Base-by-base conservation (phyloP, 2,797 vertebrate genomes). In the Percopsis omiscomaycus region DNA sequence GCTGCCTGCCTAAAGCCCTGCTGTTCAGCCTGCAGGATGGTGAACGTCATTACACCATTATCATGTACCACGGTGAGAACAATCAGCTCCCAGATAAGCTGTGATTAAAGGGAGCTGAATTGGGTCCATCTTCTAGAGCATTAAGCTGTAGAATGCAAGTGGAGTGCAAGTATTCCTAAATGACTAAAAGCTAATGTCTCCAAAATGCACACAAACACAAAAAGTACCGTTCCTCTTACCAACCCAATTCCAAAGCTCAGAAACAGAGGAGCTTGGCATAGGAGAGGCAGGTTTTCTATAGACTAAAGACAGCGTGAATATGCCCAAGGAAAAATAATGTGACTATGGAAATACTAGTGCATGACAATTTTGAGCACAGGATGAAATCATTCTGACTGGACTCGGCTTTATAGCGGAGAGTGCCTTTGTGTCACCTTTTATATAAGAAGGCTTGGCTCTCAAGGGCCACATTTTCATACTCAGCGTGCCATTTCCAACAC, bases 1-100 rank as follows among this genome's bases (percentile, higher is more conserved):
- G 91, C 92, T 92, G 91, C 84, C 80, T 76, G 76, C 64, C 80
- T 29, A 15, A 69, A 84, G 70, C 64, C 84, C 88, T 82, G 84
- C 83, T 87, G 88, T 80, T 87, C 71, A 75, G 62, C 68, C 80
- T 76, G 74, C 67, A n/a, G 1, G 59, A 57, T 68, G 73, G 71
- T 84, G 85, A 79, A 84, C 72, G 12, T 48, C 46, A 72, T 72
- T 77, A 74, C 78, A 42, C 37, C 37, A 42, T 42, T 42, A 84
- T 84, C 81, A 78, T 58, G 71, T 69, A 71, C 54, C 58, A 46
- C 73, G 68, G 50, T 64, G 49, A 83, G 68, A 71, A 76, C 80
- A 69, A 57, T 66, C 32, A 28, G 0, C 61, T 59, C 59, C 32
- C 72, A 57, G 55, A 45, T 55, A 50, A 59, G 64, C 70, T 69